phyloP scores from a whole-genome alignment of 2,888 invertebrate species.

The Oligia fasciuncula region DNA sequence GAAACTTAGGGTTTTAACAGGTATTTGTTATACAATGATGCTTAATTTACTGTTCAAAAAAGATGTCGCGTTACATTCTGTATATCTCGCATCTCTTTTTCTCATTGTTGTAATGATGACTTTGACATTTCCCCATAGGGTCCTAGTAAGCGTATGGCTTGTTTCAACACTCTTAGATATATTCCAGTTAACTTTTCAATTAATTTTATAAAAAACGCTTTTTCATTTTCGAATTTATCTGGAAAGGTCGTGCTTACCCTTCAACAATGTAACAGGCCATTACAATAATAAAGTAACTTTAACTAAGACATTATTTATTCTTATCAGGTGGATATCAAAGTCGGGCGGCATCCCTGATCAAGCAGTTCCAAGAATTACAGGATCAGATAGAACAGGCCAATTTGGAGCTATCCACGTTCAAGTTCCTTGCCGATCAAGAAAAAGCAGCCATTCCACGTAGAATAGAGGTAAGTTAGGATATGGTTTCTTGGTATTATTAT shows the following conservation, averaged over 20 bases:
- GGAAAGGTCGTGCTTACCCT: too few species aligned
- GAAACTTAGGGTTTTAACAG: conserved; percentile 98
- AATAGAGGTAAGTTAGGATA: conserved; percentile 91
- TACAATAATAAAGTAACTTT: background rate
- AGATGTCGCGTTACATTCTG: background rate
- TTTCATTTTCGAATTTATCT: background rate
- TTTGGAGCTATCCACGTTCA: conserved; percentile 97
- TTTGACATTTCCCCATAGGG: background rate
- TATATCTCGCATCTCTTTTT: background rate
- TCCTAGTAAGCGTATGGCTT: background rate
- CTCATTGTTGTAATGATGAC: background rate
- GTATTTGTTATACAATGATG: conserved; percentile 62
- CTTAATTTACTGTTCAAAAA: background rate
- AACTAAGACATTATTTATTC: background rate
- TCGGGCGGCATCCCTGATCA: conserved; percentile 94
- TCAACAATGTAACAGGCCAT: background rate
- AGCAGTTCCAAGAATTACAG: conserved; percentile 95
- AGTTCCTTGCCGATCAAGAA: conserved; percentile 97
- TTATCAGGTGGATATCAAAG: conserved; percentile 86
- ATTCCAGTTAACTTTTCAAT: background rate
- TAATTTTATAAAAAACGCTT: background rate
- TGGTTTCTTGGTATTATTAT: background rate
- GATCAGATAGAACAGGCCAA: conserved; percentile 97
- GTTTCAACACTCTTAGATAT: background rate
- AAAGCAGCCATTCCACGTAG: conserved; percentile 96